Conservation (phyloP, 1,140 invertebrate species). For the Mylabris phalerata region DNA sequence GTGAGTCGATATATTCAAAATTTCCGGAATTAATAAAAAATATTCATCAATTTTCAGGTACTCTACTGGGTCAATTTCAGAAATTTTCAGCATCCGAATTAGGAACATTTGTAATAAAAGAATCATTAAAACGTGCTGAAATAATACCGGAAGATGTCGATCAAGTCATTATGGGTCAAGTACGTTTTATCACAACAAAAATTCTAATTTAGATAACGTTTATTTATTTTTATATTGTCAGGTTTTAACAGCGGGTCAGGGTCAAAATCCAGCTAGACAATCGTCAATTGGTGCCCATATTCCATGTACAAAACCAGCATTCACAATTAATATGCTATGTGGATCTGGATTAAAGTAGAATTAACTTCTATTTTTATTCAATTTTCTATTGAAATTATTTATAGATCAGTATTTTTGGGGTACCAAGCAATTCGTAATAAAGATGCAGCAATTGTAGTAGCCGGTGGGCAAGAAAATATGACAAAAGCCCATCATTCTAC, state of each 20-base stretch:
- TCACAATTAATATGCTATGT: constrained; percentile 78
- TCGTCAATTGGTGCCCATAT: constrained; percentile 72
- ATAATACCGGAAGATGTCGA: constrained; percentile 60
- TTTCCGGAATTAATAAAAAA: not conserved
- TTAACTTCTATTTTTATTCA: constrained; percentile 10
- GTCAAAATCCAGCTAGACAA: constrained; percentile 82
- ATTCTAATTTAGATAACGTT: not conserved
- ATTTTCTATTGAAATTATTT: constrained; percentile 21
- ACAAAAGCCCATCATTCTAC: constrained; percentile 68
- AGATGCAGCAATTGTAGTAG: constrained; percentile 65
- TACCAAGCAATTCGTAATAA: constrained; percentile 64
- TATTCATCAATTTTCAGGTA: constrained; percentile 18
- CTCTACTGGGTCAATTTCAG: constrained; percentile 30
- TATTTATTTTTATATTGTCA: constrained; percentile 36
- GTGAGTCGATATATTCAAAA: not conserved
- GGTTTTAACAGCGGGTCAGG: constrained; percentile 64
- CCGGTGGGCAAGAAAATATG: constrained; percentile 85
- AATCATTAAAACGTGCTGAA: constrained; percentile 57
- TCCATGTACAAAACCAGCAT: constrained; percentile 65
- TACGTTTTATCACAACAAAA: constrained; percentile 35
- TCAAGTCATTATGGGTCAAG: constrained; percentile 85
- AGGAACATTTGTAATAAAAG: constrained; percentile 69
- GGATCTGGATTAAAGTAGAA: constrained; percentile 76
- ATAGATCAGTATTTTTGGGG: constrained; percentile 61
- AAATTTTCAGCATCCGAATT: constrained; percentile 51